Conservation (phyloP, 1,140 invertebrate genomes). For the Heliconius melpomene region DNA sequence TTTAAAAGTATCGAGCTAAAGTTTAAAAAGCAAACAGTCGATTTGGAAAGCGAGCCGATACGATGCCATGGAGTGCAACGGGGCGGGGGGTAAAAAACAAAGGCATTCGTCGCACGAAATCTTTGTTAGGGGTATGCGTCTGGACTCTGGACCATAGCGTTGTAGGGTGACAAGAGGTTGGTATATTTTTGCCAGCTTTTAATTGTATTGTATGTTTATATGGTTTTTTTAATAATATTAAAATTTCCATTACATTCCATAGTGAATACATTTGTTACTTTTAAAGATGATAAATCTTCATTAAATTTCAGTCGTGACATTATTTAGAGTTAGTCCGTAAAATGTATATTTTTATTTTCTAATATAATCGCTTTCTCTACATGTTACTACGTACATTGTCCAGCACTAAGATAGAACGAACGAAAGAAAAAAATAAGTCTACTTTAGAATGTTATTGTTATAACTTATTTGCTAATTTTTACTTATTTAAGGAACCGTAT, state of each 20-base stretch:
- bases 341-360: neutral
- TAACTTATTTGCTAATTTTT: neutral
- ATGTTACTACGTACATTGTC: too few relatives aligned
- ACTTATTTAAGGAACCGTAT: too few relatives aligned
- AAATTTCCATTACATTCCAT: too few relatives aligned
- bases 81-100: constrained; percentile 48
- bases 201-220: too few relatives aligned
- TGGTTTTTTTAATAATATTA: too few relatives aligned
- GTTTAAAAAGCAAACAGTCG: constrained; percentile 23
- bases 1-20: neutral
- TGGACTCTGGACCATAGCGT: constrained; percentile 42
- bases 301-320: too few relatives aligned
- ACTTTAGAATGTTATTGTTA: neutral
- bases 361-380: too few relatives aligned
- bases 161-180: constrained; percentile 22
- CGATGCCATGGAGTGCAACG: constrained; percentile 10
- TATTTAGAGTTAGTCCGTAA: neutral
- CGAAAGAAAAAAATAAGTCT: too few relatives aligned
- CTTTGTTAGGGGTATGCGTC: constrained; percentile 51
- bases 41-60: constrained; percentile 30
- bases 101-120: constrained; percentile 48
- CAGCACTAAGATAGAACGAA: neutral
- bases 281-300: too few relatives aligned
- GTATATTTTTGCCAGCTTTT: too few relatives aligned
- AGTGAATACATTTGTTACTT: too few relatives aligned